A percentile compares a stretch with the other conserved stretches of the same genome.
Evolutionary conservation across 2,797 vertebrate species (phyloP).

Genomic region (Pangasius sanitwongsei): DNA sequence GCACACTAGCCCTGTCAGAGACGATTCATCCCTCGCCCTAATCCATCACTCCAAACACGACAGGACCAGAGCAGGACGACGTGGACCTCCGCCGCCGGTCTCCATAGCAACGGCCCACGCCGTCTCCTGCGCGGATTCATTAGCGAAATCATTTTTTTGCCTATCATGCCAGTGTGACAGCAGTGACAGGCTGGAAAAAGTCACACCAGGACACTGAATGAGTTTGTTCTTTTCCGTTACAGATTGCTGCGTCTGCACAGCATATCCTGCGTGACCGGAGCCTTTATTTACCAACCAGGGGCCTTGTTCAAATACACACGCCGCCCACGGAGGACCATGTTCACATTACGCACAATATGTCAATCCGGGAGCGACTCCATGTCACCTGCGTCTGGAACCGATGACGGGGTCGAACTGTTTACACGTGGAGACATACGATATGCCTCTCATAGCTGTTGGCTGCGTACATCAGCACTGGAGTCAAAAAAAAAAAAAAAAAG

Average conservation of each 20-base stretch:
- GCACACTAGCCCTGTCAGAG: background rate
- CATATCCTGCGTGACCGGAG: slow-evolving; percentile 40
- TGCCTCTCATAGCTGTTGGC: background rate
- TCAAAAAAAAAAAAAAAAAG: no score
- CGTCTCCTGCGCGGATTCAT: slow-evolving; percentile 12
- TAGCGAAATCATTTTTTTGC: slow-evolving; percentile 33
- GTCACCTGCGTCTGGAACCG: slow-evolving; percentile 14
- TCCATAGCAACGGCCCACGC: slow-evolving; percentile 13
- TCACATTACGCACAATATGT: slow-evolving; percentile 1
- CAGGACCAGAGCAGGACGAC: background rate
- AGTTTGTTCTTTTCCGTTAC: slow-evolving; percentile 37
- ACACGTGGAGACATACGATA: background rate
- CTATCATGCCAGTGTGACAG: slow-evolving; percentile 11
- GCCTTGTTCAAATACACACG: slow-evolving; percentile 28
- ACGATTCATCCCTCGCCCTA: slow-evolving; percentile 10
- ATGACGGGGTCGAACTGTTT: background rate
- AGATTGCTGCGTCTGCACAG: slow-evolving; percentile 8
- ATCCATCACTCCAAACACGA: slow-evolving; percentile 38
- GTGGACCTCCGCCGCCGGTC: slow-evolving; percentile 12
- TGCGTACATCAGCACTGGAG: background rate
- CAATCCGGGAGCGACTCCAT: background rate
- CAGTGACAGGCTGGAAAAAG: slow-evolving; percentile 10
- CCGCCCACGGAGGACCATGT: background rate
- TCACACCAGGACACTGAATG: slow-evolving; percentile 3
- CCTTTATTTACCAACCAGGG: slow-evolving; percentile 27